These are phyloP conservation scores for Leptinotarsa rubiginosa DNA, from an alignment of 2,888 invertebrate genomes.

Conservation along the genomic window DNA sequence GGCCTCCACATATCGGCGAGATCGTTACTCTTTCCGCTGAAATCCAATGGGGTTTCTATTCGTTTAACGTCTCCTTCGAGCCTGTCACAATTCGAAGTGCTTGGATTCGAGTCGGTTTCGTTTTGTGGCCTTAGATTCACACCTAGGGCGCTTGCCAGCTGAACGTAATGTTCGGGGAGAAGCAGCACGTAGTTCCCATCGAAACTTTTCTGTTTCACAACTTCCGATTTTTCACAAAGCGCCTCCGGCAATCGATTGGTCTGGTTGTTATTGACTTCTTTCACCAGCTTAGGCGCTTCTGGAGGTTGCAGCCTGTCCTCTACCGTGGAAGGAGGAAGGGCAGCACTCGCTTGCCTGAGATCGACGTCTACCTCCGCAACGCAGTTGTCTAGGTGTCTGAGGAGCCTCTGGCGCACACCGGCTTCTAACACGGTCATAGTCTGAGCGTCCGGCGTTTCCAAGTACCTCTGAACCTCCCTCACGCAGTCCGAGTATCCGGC, in stretches of 20 bases:
- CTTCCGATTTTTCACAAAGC: constrained; percentile 27
- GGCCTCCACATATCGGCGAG: constrained; percentile 68
- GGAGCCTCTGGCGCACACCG: constrained; percentile 71
- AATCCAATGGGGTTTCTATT: constrained; percentile 68
- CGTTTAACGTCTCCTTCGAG: constrained; percentile 45
- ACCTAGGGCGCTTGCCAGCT: constrained; percentile 69
- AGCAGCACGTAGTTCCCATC: constrained; percentile 74
- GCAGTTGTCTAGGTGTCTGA: constrained; percentile 73
- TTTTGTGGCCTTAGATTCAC: constrained; percentile 62
- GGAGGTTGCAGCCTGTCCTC: constrained; percentile 58
- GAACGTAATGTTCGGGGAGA: constrained; percentile 73
- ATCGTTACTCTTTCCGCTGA: constrained; percentile 65
- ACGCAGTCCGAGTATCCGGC: constrained; percentile 77
- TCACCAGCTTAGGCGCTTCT: constrained; percentile 63
- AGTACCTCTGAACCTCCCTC: constrained; percentile 72
- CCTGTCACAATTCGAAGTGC: constrained; percentile 47
- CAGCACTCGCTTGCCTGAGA: constrained; percentile 53
- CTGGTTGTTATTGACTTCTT: constrained; percentile 60
- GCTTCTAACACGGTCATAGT: constrained; percentile 71
- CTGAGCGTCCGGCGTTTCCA: constrained; percentile 73
- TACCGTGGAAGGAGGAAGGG: constrained; percentile 39
- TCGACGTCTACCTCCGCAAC: constrained; percentile 73
- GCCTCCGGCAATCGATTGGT: constrained; percentile 32
- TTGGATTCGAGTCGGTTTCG: constrained; percentile 49
- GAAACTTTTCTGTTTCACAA: constrained; percentile 68